phyloP scores from a whole-genome alignment of 1,140 invertebrate genomes.

The Gryllus bimaculatus region DNA sequence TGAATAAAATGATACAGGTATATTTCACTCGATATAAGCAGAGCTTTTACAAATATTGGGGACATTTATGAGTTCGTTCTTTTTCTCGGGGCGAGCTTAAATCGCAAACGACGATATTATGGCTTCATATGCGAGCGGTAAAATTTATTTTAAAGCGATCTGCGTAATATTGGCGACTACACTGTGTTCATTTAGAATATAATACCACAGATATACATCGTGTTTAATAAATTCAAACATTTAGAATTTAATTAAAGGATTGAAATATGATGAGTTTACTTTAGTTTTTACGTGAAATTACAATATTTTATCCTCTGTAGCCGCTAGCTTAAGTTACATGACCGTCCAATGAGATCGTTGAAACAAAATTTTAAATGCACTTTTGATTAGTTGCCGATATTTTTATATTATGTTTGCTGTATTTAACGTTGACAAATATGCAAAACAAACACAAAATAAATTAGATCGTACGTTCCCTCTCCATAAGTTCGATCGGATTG shows the following conservation, averaged over 20 bases:
- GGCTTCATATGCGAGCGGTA: too few relatives aligned
- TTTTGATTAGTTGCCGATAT: background rate
- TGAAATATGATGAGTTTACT: background rate
- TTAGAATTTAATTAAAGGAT: constrained; percentile 6
- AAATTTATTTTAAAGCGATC: background rate
- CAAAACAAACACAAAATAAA: background rate
- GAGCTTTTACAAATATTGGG: too few relatives aligned
- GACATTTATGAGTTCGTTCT: too few relatives aligned
- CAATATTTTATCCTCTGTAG: background rate
- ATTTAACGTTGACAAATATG: background rate
- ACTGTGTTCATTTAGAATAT: background rate
- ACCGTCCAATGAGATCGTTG: background rate
- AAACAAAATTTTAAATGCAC: background rate
- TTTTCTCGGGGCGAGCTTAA: too few relatives aligned
- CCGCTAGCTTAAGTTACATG: background rate
- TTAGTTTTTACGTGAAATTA: background rate
- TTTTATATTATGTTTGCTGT: background rate
- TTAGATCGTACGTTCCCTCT: background rate
- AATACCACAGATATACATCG: background rate
- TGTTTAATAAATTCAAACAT: constrained; percentile 1
- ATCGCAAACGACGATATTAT: too few relatives aligned
- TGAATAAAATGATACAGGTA: too few relatives aligned
- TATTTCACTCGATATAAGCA: too few relatives aligned
- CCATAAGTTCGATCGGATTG: too few relatives aligned
- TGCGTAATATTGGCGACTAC: background rate